These are phyloP conservation scores for Aphidius gifuensis DNA, from an alignment of 1,140 invertebrate genomes.

Conservation along the genomic window DNA sequence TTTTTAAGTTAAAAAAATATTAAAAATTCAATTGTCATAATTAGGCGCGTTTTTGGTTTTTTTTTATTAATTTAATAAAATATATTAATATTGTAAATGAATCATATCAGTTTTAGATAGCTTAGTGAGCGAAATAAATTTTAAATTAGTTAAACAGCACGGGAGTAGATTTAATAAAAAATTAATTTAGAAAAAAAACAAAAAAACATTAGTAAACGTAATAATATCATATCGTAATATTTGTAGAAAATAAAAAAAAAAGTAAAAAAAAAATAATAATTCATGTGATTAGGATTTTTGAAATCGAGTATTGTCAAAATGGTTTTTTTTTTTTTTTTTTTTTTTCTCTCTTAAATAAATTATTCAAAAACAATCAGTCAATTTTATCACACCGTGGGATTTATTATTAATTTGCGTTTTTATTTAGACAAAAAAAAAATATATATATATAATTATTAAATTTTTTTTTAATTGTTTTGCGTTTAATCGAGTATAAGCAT, in stretches of 20 bases:
- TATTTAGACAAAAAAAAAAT: too few species aligned
- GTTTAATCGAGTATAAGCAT: too few species aligned
- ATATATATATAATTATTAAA: too few species aligned
- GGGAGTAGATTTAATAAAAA: neutral
- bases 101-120: neutral
- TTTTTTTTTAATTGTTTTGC: neutral
- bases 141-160: too few species aligned
- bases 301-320: constrained; percentile 34
- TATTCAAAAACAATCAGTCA: too few species aligned
- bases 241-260: constrained; percentile 16
- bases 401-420: too few species aligned
- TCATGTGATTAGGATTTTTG: constrained; percentile 22
- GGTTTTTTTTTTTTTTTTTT: constrained; percentile 19
- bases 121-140: too few species aligned
- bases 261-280: constrained; percentile 19
- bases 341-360: too few species aligned
- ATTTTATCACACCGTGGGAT: too few species aligned
- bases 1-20: too few species aligned
- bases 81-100: neutral
- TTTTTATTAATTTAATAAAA: neutral
- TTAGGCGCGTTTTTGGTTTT: too few species aligned
- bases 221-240: constrained; percentile 16
- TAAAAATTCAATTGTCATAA: too few species aligned
- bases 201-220: constrained; percentile 4
- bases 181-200: neutral